Percentiles rank a stretch among this genome's conserved stretches.
Conservation (phyloP, 2,797 vertebrate species). For the Chrosomus eos region DNA sequence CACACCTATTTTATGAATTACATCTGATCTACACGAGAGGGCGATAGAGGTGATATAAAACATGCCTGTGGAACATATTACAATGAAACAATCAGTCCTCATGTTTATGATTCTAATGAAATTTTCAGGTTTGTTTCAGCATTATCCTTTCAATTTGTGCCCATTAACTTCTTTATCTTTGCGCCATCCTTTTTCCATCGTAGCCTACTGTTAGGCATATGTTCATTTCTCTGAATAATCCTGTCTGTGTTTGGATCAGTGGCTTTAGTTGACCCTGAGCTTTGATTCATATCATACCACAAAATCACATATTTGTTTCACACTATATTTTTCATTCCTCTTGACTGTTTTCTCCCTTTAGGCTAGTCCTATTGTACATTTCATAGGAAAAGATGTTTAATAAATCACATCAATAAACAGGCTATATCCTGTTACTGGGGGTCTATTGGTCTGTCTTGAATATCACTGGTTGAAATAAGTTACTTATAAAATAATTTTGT, state of each 20-base stretch:
- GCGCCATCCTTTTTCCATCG: background rate
- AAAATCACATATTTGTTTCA: background rate
- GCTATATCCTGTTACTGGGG: background rate
- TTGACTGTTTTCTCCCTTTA: background rate
- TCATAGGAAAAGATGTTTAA: background rate
- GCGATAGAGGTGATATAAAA: slow-evolving; percentile 8
- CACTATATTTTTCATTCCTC: background rate
- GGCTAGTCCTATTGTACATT: background rate
- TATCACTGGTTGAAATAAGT: background rate
- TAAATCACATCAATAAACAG: background rate
- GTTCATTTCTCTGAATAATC: slow-evolving; percentile 27
- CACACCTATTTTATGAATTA: background rate
- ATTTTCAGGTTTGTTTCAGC: background rate
- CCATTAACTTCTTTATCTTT: background rate
- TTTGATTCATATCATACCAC: slow-evolving; percentile 30
- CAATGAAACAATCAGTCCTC: background rate
- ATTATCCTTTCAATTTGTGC: background rate
- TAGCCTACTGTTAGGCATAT: background rate
- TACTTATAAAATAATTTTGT: background rate
- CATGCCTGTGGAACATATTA: background rate
- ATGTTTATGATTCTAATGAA: background rate
- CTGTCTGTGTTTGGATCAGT: slow-evolving; percentile 43
- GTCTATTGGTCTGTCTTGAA: background rate
- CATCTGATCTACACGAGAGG: slow-evolving; percentile 8
- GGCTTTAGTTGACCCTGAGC: slow-evolving; percentile 30